Conservation (phyloP, 2,113 vertebrate genomes). For the Daboia siamensis region DNA sequence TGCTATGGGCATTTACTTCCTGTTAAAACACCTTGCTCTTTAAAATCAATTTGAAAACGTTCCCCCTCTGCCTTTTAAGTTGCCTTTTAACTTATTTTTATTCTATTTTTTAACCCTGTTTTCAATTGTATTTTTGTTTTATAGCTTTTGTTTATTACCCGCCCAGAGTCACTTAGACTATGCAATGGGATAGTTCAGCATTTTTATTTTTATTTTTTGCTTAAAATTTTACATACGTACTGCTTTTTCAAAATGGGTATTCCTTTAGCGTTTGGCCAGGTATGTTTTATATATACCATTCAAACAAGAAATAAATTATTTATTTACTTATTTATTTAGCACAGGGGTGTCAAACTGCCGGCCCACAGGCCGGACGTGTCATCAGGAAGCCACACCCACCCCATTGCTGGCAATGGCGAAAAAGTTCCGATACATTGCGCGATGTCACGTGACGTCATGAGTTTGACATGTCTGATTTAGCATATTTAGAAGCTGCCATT, state of each 20-base stretch:
- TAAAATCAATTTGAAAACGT: conserved; percentile 22
- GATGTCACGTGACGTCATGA: no score
- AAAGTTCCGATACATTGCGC: no score
- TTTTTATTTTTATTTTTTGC: background rate
- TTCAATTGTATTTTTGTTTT: background rate
- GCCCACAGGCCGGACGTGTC: no score
- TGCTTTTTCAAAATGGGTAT: conserved; percentile 68
- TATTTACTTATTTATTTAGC: background rate
- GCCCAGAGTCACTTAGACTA: no score
- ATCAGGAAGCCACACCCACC: no score
- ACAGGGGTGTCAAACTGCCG: no score
- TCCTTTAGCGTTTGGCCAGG: conserved; percentile 90
- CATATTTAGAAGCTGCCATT: background rate
- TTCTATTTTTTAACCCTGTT: background rate
- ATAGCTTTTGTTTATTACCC: no score
- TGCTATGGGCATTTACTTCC: conserved; percentile 32
- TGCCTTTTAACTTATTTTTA: background rate
- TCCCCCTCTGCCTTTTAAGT: background rate
- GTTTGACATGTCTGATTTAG: background rate
- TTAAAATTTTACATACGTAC: conserved; percentile 45
- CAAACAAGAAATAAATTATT: background rate
- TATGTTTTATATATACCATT: background rate
- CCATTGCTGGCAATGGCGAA: no score
- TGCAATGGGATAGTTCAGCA: conserved; percentile 11
- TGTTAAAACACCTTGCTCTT: conserved; percentile 39